Evolutionary conservation across 2,888 invertebrate species (phyloP), one percentile per base, ranked within the genome.

Genomic region (Melipona bicolor): DNA sequence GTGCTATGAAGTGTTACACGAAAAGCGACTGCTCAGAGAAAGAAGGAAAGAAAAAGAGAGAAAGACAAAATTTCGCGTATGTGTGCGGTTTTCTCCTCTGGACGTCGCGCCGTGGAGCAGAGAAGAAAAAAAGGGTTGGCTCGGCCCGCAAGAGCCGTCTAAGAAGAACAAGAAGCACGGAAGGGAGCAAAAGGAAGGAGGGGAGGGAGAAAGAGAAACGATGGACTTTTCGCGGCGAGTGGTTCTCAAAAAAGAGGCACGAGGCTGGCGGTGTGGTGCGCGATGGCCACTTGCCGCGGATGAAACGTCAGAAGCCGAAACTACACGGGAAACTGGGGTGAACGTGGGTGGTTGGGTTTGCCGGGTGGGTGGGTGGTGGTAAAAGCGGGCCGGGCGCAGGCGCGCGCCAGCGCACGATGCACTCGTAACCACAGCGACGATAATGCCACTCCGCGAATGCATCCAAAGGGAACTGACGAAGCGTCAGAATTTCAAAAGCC

Each of bases 401-500:
- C 32, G 62, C 27, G 49, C 70, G 32, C 70, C 59, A 75, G 81
- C 77, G 69, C 76, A 65, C 82, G 83, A 87, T 89, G 88, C 86
- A 88, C 89, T 89, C 89, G 87, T 86, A 89, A 88, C 89, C 87
- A 79, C 88, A 86, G 77, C 87, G 84, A 90, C 90, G 91, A 92
- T 92, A 92, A 92, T 92, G 90, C 92, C 91, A 91, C 92, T 91
- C 89, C 86, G 87, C 88, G 87, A 85, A 86, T 86, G 86, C 90
- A 84, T 84, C 90, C 89, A 89, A 90, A 90, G 89, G 81, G 90
- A 91, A 91, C 91, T 89, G 92, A 91, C 91, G 91, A 92, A 91
- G 90, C 92, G 91, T 92, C 91, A 90, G 88, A 91, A 91, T 91
- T 91, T 91, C 91, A 91, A 91, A 91, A 91, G 88, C 90, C 85